phyloP scores from a whole-genome alignment of 2,888 invertebrate species.

The Sphinx pinastri region DNA sequence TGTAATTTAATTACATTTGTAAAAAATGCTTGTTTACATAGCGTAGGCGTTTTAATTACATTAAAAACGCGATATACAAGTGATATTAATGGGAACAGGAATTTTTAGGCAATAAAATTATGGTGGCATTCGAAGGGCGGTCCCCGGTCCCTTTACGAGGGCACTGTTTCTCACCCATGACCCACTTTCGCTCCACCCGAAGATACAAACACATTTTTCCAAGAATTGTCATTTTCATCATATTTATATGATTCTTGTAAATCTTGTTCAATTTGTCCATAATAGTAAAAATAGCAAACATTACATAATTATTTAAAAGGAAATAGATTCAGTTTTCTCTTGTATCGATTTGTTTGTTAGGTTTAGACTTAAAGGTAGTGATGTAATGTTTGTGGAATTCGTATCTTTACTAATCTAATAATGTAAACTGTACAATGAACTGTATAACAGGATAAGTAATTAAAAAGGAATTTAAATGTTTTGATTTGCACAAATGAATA shows the following conservation, averaged over 20 bases:
- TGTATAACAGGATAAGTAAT: neutral
- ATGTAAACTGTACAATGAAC: too few species aligned
- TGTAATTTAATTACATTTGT: neutral
- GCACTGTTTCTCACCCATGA: conserved; percentile 60
- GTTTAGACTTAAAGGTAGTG: too few species aligned
- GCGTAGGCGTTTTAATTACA: conserved; percentile 27
- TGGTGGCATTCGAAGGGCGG: conserved; percentile 43
- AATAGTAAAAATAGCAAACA: neutral
- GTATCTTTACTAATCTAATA: too few species aligned
- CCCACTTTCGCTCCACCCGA: conserved; percentile 59
- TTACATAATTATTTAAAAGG: neutral
- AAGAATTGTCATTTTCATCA: conserved; percentile 52
- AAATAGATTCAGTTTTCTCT: neutral
- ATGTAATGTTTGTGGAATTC: too few species aligned
- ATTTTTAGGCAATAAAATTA: conserved; percentile 53
- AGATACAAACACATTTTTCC: conserved; percentile 45
- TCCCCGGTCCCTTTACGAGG: conserved; percentile 41
- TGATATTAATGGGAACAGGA: conserved; percentile 46
- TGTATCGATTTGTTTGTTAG: neutral
- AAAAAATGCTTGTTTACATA: neutral
- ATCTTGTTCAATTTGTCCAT: conserved; percentile 39
- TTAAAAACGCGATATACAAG: conserved; percentile 40
- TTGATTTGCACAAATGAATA: neutral
- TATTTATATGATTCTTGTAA: conserved; percentile 38
- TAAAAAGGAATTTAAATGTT: neutral